phyloP scores from a whole-genome alignment of 1,140 invertebrate species.

The Pseudomyrmex flavicornis region DNA sequence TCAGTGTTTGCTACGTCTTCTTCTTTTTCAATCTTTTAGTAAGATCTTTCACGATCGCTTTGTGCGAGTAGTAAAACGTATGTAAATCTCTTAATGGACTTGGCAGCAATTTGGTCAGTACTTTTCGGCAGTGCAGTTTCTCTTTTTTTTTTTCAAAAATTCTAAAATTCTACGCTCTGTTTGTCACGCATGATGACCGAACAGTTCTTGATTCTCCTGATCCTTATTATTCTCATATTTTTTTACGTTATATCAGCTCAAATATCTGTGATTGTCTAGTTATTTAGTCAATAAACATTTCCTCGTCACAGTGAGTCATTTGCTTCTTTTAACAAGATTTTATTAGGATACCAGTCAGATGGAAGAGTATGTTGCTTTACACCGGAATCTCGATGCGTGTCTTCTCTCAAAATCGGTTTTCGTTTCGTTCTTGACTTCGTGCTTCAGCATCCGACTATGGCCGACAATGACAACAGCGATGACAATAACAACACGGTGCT shows the following conservation, averaged over 20 bases:
- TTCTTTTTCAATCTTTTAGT: neutral
- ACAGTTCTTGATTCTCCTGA: neutral
- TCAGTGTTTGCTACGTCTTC: constrained; percentile 46
- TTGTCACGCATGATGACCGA: constrained; percentile 6
- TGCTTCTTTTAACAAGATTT: constrained; percentile 4
- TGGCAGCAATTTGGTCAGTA: neutral
- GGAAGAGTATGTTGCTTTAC: neutral
- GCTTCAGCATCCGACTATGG: constrained; percentile 41
- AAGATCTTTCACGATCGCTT: neutral
- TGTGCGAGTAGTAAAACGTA: neutral
- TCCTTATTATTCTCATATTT: constrained; percentile 16
- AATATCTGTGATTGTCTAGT: neutral
- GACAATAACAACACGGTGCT: neutral
- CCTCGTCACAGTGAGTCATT: constrained; percentile 10
- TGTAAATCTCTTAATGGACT: neutral
- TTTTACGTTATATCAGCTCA: constrained; percentile 45
- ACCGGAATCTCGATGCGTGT: constrained; percentile 69
- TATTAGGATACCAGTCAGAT: constrained; percentile 17
- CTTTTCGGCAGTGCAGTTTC: neutral
- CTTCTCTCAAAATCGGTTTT: constrained; percentile 22
- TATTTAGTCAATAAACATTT: constrained; percentile 23
- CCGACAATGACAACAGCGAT: constrained; percentile 1
- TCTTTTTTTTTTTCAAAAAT: neutral
- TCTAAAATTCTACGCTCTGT: neutral
- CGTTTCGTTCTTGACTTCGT: constrained; percentile 22